Conservation (phyloP, 2,113 vertebrate genomes). For the Circaetus cinerascens region DNA sequence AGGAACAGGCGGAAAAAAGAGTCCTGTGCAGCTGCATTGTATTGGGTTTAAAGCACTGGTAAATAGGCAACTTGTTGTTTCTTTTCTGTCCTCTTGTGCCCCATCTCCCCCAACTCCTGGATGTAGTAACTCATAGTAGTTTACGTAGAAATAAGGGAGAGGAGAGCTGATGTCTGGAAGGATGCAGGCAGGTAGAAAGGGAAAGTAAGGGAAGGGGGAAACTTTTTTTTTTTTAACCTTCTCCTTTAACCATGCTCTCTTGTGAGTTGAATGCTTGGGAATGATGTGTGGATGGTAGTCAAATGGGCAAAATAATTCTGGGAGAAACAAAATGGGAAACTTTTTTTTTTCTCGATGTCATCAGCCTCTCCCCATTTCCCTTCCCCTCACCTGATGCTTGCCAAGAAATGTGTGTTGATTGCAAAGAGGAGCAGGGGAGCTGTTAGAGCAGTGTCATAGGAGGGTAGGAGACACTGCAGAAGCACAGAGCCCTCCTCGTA, state of each 20-base stretch:
- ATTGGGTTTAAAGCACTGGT: background rate
- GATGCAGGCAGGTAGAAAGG: background rate
- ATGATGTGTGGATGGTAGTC: background rate
- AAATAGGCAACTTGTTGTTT: background rate
- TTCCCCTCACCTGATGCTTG: background rate
- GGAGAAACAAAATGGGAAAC: background rate
- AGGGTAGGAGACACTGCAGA: background rate
- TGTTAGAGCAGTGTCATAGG: background rate
- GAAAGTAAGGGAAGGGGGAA: background rate
- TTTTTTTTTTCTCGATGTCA: background rate
- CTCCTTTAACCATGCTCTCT: background rate
- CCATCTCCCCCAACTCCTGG: background rate
- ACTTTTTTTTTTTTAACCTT: too few species aligned
- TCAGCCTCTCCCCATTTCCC: background rate
- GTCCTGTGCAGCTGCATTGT: background rate
- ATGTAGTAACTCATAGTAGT: background rate
- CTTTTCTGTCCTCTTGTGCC: background rate
- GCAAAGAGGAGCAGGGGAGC: background rate
- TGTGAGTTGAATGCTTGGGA: background rate
- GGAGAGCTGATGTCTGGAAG: background rate
- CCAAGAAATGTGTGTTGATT: background rate
- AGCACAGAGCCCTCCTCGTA: background rate
- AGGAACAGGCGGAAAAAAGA: background rate
- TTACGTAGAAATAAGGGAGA: background rate
- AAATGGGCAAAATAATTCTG: background rate